phyloP scores from a whole-genome alignment of 2,797 vertebrate species.

The Lutjanus campechanus region DNA sequence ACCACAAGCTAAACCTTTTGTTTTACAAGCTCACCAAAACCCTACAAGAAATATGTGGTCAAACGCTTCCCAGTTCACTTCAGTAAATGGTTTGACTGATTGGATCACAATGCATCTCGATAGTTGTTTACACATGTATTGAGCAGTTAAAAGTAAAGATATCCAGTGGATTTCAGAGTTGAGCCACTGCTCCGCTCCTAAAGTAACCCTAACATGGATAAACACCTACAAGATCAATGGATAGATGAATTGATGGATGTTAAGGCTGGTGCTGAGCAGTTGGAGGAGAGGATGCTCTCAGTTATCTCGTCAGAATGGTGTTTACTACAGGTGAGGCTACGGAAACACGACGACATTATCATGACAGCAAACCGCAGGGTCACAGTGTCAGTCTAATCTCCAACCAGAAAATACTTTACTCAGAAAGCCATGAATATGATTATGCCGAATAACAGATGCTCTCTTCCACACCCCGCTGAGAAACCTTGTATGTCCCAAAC shows the following conservation, averaged over 20 bases:
- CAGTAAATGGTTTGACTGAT: no score
- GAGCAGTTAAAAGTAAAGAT: neutral
- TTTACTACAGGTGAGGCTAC: constrained; percentile 33
- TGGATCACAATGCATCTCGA: no score
- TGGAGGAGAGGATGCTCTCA: constrained; percentile 30
- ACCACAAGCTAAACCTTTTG: constrained; percentile 1
- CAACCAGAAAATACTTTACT: constrained; percentile 62
- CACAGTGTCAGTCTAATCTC: constrained; percentile 77
- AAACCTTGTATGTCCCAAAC: constrained; percentile 31
- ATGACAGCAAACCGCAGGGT: constrained; percentile 60
- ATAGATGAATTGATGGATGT: constrained; percentile 16
- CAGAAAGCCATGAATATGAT: constrained; percentile 82
- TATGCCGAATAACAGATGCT: constrained; percentile 72
- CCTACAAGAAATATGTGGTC: no score
- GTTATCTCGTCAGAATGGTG: constrained; percentile 50
- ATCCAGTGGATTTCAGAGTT: neutral
- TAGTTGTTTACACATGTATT: no score
- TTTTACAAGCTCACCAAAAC: neutral
- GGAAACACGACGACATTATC: constrained; percentile 58
- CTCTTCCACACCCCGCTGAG: constrained; percentile 25
- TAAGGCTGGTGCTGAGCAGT: constrained; percentile 36
- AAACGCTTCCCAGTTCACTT: no score
- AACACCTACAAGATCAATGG: constrained; percentile 3
- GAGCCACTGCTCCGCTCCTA: neutral
- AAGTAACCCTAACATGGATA: constrained; percentile 16